Base-by-base conservation (phyloP, 2,888 invertebrate genomes). In the Malacosoma neustria region DNA sequence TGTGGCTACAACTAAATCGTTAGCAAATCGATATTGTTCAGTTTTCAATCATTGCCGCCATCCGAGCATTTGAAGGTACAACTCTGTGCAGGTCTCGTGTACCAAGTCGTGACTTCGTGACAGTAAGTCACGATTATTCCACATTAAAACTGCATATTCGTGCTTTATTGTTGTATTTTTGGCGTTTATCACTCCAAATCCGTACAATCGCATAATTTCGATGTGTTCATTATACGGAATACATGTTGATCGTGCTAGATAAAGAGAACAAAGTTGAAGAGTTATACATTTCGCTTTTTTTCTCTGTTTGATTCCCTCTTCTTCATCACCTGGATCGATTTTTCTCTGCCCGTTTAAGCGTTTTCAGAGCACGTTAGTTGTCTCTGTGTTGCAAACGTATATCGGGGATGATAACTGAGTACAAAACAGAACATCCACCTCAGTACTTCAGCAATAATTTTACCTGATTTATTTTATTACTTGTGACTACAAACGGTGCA, bases 91-190 rank as follows among this genome's bases (percentile, higher is more conserved):
- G 40, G 45, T 45, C 46, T 42, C 36, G 33, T 34, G 37, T 42
- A 45, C 44, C 43, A 47, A 44, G 29, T 13, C 37, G 22, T 22
- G 22, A 22, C 9, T 35, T 66, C 73, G 73, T 73, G 74, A 65
- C 56, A 40, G 11, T 43, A 32, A 45, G 59, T 73, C 74, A 74
- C 73, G 73, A 63, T 39, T 54, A 60, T 61, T 60, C 57, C 49
- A 52, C 53, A 42, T 47, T 46, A 22, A 22, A 22, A 22, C 22
- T 22, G 22, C 22, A 22, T 22, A 22, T 22, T 22, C 5, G 22
- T 22, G 22, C 22, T 22, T 22, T 22, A 4, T 22, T 22, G 22
- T 22, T 22, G 22, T 22, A 22, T 22, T 22, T 22, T 22, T 22
- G 22, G 22, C 22, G 22, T 22, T 22, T 22, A 22, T 22, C 22